Evolutionary conservation across 2,888 invertebrate species (phyloP).

Genomic region (Drosophila multiciliata): DNA sequence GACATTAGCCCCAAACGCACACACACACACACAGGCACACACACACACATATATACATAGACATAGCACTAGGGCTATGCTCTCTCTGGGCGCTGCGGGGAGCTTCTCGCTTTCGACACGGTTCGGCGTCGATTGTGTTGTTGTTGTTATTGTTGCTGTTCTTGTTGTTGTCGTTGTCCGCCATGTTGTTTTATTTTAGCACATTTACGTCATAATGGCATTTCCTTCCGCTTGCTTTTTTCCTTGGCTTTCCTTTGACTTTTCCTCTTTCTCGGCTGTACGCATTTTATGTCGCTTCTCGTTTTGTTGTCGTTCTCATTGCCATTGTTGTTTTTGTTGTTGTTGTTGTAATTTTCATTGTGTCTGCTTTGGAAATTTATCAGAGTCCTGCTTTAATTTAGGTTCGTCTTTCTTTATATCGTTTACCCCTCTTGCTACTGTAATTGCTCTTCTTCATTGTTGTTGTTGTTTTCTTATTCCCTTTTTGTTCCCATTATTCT

Average conservation of each 20-base stretch:
- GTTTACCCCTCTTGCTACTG: conserved; percentile 40
- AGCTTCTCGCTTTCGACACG: conserved; percentile 71
- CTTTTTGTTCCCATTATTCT: conserved; percentile 22
- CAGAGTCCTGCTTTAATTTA: conserved; percentile 58
- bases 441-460: conserved; percentile 70
- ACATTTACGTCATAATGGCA: conserved; percentile 82
- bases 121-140: conserved; percentile 43
- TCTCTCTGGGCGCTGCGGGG: conserved; percentile 53
- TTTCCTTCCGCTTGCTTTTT: conserved; percentile 74
- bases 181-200: conserved; percentile 82
- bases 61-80: conserved; percentile 30
- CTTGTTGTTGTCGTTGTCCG: conserved; percentile 69
- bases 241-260: conserved; percentile 57
- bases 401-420: conserved; percentile 54
- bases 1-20: conserved; percentile 78
- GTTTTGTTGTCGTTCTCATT: conserved; percentile 9
- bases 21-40: conserved; percentile 37
- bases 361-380: conserved; percentile 64
- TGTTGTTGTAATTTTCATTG: conserved; percentile 67
- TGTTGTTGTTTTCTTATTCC: conserved; percentile 13
- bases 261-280: conserved; percentile 62
- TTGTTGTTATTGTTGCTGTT: conserved; percentile 8
- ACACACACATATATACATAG: conserved; percentile 6
- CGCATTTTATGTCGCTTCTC: conserved; percentile 64
- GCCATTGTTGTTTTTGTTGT: conserved; percentile 1